Evolutionary conservation across 1,140 invertebrate genomes (phyloP).

Genomic region (Ditylenchus dipsaci): DNA sequence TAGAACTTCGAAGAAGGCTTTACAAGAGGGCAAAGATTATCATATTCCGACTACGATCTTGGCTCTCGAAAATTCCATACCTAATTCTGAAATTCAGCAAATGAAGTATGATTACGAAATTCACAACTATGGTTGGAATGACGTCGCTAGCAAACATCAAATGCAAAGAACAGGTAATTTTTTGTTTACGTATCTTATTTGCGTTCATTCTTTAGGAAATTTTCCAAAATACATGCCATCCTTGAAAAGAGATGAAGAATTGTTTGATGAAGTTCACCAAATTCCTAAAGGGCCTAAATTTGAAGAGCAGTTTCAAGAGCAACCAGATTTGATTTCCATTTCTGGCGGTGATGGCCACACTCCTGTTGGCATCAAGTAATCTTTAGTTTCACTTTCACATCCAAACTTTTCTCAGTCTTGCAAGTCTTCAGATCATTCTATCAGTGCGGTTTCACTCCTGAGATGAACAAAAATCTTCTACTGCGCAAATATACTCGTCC

Average conservation of each 20-base stretch:
- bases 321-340: neutral
- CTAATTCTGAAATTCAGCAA: no score
- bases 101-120: no score
- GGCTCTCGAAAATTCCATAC: no score
- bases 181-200: no score
- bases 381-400: neutral
- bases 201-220: no score
- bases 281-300: slow-evolving; percentile 10
- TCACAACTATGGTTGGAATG: no score
- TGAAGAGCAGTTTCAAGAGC: neutral
- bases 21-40: no score
- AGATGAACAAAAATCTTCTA: slow-evolving; percentile 19
- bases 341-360: slow-evolving; percentile 1
- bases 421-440: slow-evolving; percentile 15
- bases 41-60: no score
- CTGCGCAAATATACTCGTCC: slow-evolving; percentile 15
- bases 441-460: slow-evolving; percentile 20
- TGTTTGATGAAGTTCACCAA: slow-evolving; percentile 16
- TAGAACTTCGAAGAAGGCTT: no score
- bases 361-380: neutral
- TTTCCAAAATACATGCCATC: slow-evolving; percentile 18
- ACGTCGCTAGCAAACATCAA: no score
- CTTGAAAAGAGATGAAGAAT: slow-evolving; percentile 9
- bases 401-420: neutral
- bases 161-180: no score